phyloP scores from a whole-genome alignment of 2,113 vertebrate genomes.

The Chaetura pelagica region DNA sequence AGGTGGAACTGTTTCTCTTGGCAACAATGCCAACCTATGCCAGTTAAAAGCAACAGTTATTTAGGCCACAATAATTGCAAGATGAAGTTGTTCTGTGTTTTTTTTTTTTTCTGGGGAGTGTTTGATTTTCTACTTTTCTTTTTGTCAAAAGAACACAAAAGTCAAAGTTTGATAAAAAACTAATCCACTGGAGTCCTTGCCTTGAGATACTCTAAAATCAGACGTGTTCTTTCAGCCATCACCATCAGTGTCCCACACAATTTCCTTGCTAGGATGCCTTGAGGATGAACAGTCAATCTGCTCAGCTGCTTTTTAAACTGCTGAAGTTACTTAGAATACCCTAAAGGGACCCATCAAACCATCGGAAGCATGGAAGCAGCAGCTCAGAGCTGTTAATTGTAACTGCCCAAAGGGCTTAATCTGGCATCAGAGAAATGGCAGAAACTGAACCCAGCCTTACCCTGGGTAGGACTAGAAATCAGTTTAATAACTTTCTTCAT shows the following conservation, averaged over 20 bases:
- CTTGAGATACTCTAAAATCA: neutral
- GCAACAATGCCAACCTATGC: neutral
- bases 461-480: neutral
- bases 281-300: neutral
- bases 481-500: neutral
- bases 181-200: neutral
- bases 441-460: neutral
- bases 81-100: neutral
- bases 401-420: neutral
- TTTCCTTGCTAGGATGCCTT: neutral
- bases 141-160: neutral
- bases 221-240: neutral
- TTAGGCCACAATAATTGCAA: neutral
- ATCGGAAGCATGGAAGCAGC: neutral
- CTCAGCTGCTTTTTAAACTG: neutral
- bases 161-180: neutral
- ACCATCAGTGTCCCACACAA: neutral
- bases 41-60: neutral
- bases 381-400: neutral
- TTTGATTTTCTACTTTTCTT: neutral
- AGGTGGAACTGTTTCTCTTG: conserved; percentile 46
- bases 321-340: neutral
- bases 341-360: neutral
- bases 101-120: neutral
- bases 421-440: fast-evolving